Percentiles rank a stretch among this genome's conserved stretches.
These are phyloP conservation scores for Channallabes apus DNA, from an alignment of 2,797 vertebrate species.

Conservation along the genomic window DNA sequence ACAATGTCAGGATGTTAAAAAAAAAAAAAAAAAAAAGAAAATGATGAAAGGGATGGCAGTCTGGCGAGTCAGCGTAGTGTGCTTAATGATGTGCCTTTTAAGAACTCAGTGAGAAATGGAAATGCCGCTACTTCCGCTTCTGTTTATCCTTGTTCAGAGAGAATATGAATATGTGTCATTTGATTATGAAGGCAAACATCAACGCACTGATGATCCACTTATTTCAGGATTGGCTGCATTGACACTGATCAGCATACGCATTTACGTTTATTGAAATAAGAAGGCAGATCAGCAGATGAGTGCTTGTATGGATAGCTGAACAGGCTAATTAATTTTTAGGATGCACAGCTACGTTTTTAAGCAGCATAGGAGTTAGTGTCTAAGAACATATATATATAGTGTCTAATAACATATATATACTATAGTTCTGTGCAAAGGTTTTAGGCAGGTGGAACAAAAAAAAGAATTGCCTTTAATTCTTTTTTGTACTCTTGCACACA, in stretches of 20 bases:
- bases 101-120: constrained; percentile 40
- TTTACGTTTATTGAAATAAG: constrained; percentile 25
- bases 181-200: constrained; percentile 48
- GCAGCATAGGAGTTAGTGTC: neutral
- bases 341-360: neutral
- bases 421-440: neutral
- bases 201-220: constrained; percentile 24
- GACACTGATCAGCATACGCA: constrained; percentile 11
- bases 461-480: too few relatives aligned
- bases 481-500: too few relatives aligned
- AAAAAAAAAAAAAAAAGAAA: constrained; percentile 9
- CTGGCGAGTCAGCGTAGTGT: constrained; percentile 27
- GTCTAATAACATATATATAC: too few relatives aligned
- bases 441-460: too few relatives aligned
- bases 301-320: constrained; percentile 22
- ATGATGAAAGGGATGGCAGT: constrained; percentile 21
- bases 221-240: constrained; percentile 24
- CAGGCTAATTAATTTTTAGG: constrained; percentile 20
- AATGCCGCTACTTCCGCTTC: constrained; percentile 37
- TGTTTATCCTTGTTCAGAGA: constrained; percentile 40
- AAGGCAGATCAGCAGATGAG: constrained; percentile 23
- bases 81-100: constrained; percentile 38
- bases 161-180: constrained; percentile 44
- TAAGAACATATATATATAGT: too few relatives aligned
- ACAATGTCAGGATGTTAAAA: constrained; percentile 18